A percentile compares a stretch with the other conserved stretches of the same genome.
Evolutionary conservation across 2,797 vertebrate species (phyloP).

Genomic region (Melopsittacus undulatus): DNA sequence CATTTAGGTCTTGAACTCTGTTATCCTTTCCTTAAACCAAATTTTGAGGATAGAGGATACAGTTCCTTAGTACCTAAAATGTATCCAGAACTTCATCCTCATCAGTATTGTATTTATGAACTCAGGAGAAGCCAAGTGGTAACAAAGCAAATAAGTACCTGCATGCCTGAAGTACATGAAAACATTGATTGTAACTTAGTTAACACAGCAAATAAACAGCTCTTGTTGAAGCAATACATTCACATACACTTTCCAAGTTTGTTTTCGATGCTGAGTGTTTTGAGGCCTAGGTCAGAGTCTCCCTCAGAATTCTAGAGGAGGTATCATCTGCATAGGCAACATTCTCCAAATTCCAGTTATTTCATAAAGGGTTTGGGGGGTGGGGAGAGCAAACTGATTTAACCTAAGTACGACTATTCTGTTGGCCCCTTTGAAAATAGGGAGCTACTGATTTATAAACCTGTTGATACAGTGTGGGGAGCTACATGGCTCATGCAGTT

Average conservation of each 20-base stretch:
- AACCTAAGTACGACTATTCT: neutral
- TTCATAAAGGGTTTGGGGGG: neutral
- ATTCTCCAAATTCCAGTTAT: neutral
- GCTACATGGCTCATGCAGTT: neutral
- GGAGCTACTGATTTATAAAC: neutral
- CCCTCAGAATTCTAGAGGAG: neutral
- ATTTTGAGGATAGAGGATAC: neutral
- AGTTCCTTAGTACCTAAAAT: neutral
- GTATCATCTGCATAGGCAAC: neutral
- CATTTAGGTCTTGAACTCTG: neutral
- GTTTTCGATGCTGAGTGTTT: neutral
- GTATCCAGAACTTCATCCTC: neutral
- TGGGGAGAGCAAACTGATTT: neutral
- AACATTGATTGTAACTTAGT: neutral
- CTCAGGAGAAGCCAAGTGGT: neutral
- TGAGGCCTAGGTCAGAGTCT: neutral
- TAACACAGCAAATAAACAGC: neutral
- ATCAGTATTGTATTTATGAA: neutral
- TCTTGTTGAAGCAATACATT: neutral
- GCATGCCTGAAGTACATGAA: neutral
- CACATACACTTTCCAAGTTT: neutral
- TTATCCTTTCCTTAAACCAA: neutral
- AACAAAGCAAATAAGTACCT: neutral
- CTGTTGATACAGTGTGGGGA: neutral
- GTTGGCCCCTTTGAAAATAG: neutral